A percentile compares a stretch with the other conserved stretches of the same genome.
Evolutionary conservation across 2,888 invertebrate species (phyloP).

Genomic region (Sinelater perroti): DNA sequence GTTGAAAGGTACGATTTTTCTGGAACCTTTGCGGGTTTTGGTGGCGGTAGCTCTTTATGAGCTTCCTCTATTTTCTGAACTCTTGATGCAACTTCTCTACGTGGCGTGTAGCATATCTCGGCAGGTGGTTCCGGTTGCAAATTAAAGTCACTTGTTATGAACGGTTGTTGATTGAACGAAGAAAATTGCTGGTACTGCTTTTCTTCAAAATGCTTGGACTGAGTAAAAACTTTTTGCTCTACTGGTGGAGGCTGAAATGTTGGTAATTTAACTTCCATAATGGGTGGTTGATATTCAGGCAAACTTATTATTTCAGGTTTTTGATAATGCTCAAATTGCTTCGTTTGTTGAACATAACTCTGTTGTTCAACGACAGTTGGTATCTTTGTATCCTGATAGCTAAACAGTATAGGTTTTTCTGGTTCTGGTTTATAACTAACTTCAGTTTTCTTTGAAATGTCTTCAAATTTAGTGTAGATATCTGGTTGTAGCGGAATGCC

Average conservation of each 20-base stretch:
- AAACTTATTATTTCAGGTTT: constrained; percentile 7
- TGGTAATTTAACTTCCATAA: constrained; percentile 3
- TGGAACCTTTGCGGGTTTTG: neutral
- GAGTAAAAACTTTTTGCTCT: constrained; percentile 7
- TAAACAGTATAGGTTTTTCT: too few relatives aligned
- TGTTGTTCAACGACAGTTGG: neutral
- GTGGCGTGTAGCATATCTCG: constrained; percentile 71
- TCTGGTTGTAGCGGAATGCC: constrained; percentile 56
- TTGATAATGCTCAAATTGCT: neutral
- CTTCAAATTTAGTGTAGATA: constrained; percentile 60
- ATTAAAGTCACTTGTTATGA: too few relatives aligned
- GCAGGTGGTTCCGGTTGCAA: constrained; percentile 76
- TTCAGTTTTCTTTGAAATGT: constrained; percentile 52
- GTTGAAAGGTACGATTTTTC: constrained; percentile 51
- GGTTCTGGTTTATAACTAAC: constrained; percentile 25
- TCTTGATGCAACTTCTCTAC: constrained; percentile 66
- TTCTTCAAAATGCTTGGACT: constrained; percentile 8
- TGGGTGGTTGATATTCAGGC: constrained; percentile 10
- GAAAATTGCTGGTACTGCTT: constrained; percentile 11
- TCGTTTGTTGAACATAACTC: neutral
- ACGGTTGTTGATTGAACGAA: constrained; percentile 15
- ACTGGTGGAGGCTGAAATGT: constrained; percentile 7
- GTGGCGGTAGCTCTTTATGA: constrained; percentile 61
- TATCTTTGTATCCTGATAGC: constrained; percentile 5
- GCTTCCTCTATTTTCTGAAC: constrained; percentile 69